Percentiles rank a stretch among this genome's conserved stretches.
phyloP scores from a whole-genome alignment of 2,797 vertebrate genomes.

The Mionectes olivaceus region DNA sequence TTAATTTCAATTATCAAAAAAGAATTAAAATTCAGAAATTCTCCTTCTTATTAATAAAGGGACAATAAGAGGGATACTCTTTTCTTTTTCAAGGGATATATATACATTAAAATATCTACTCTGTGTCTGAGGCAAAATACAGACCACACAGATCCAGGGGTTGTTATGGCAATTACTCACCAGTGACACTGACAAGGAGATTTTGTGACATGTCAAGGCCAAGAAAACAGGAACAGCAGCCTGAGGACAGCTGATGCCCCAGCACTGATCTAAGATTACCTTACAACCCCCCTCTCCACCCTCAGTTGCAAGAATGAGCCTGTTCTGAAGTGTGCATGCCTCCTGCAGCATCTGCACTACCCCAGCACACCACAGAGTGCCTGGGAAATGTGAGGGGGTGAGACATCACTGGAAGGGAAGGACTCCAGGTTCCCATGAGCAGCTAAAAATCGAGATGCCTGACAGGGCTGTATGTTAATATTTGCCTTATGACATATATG shows the following conservation, averaged over 20 bases:
- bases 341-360: rapidly evolving
- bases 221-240: not conserved
- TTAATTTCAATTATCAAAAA: not conserved
- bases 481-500: not conserved
- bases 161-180: not conserved
- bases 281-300: not conserved
- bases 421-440: not conserved
- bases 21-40: not conserved
- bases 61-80: not conserved
- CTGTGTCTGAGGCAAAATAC: not conserved
- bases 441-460: not conserved
- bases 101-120: not conserved
- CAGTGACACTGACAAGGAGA: not conserved
- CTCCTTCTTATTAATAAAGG: not conserved
- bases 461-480: not conserved
- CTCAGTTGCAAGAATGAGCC: not conserved
- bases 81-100: not conserved
- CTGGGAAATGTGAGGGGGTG: not conserved
- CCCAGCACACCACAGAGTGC: not conserved
- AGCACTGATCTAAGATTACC: not conserved
- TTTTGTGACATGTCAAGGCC: not conserved
- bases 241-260: not conserved
- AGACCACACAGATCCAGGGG: not conserved
- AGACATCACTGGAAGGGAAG: not conserved
- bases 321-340: not conserved